Evolutionary conservation across 1,140 invertebrate genomes (phyloP), one percentile per base, ranked within the genome.

Genomic region (Neodiprion lecontei): DNA sequence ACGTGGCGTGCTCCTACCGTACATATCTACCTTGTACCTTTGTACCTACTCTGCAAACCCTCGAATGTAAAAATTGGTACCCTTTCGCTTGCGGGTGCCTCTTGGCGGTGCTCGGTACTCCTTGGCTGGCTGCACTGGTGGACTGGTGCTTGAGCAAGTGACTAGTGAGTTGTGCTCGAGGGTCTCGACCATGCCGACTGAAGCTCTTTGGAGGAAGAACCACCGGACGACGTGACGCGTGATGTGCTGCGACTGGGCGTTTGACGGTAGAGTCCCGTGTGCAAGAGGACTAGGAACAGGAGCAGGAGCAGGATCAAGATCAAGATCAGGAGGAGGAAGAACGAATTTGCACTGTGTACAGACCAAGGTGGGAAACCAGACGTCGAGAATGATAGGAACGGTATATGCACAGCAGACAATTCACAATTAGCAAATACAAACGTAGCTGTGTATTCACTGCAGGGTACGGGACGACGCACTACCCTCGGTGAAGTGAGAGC

Each of bases 351-450:
- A 65, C 48, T 70, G 28, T 70, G 17, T 40, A 23, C 28, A 77
- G 2, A 3, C 28, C 28, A 40, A 40, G 28, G 28, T 40, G 28
- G 28, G 28, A 40, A 40, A 40, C 28, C 28, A 40, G 28, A 2
- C 28, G 28, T 40, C 28, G 28, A 40, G 28, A 40, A 40, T 40
- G 28, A 40, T 40, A 40, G 28, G 28, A 40, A 40, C 28, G 28
- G 28, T 40, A 40, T 40, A 5, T 40, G 28, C 28, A 40, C 28
- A 87, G 82, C 84, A 88, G 88, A 88, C 86, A 88, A 88, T 88
- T 88, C 86, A 86, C 87, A 88, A 88, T 88, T 88, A 88, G 86
- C 84, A 88, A 88, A 88, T 83, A 87, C 86, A 88, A 88, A 88
- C 85, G 84, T 76, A 86, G 84, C 79, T 82, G 87, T 82, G 79